These are phyloP conservation scores for Cyanistes caeruleus DNA, from an alignment of 2,113 vertebrate species.

Conservation along the genomic window DNA sequence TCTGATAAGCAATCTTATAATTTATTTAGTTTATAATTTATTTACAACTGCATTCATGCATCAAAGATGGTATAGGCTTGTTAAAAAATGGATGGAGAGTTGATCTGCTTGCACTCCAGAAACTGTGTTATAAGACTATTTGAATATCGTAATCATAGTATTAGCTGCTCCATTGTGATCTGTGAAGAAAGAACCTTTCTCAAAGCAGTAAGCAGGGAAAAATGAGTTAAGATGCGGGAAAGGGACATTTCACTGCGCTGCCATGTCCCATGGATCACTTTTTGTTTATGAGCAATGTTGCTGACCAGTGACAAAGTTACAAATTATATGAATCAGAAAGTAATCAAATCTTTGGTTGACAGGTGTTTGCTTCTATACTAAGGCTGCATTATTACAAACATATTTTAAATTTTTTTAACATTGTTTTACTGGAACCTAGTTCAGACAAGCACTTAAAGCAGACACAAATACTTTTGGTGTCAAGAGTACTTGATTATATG, in stretches of 20 bases:
- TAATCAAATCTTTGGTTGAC: background rate
- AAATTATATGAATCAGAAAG: background rate
- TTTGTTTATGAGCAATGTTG: background rate
- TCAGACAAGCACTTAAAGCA: background rate
- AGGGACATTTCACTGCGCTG: background rate
- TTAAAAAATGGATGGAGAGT: constrained; percentile 40
- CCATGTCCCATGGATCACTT: background rate
- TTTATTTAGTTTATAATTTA: constrained; percentile 69
- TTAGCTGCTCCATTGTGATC: background rate
- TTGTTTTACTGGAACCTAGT: background rate
- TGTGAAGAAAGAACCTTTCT: background rate
- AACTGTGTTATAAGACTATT: background rate
- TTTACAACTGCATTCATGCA: constrained; percentile 40
- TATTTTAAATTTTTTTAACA: background rate
- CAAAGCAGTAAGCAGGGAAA: background rate
- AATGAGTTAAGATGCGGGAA: background rate
- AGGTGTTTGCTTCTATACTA: background rate
- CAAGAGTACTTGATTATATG: background rate
- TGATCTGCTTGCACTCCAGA: background rate
- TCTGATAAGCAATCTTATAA: constrained; percentile 27
- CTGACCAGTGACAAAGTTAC: background rate
- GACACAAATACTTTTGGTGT: background rate
- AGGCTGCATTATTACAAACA: background rate
- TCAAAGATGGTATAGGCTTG: constrained; percentile 6
- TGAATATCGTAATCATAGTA: constrained; percentile 10